Conservation (phyloP, 2,888 invertebrate species). For the Archips crataeganus region DNA sequence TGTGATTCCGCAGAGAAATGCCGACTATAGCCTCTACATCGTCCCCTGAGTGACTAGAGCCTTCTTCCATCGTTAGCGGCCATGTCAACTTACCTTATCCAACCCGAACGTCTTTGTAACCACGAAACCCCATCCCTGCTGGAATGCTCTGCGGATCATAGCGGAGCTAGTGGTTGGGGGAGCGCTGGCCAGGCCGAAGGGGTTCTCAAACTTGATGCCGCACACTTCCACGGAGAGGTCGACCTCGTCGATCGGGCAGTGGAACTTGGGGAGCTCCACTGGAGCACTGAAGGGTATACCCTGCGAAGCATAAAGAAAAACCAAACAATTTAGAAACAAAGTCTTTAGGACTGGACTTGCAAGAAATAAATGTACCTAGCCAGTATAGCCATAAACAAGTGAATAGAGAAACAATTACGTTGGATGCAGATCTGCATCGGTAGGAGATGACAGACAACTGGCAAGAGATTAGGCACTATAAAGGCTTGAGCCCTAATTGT, state of each 20-base stretch:
- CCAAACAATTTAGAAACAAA: not conserved
- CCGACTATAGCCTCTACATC: no score
- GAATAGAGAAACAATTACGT: no score
- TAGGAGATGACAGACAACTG: no score
- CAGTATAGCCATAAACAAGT: no score
- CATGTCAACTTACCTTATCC: constrained; percentile 89
- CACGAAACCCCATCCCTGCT: constrained; percentile 99
- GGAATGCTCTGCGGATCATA: constrained; percentile 98
- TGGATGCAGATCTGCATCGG: not conserved
- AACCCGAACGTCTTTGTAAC: constrained; percentile 98
- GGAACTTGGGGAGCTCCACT: constrained; percentile 95
- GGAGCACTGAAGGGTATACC: constrained; percentile 87
- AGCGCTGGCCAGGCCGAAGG: constrained; percentile 98
- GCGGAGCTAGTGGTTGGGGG: constrained; percentile 97
- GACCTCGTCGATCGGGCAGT: constrained; percentile 96
- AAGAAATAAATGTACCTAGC: no score
- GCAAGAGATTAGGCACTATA: not conserved
- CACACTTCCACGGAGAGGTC: constrained; percentile 97
- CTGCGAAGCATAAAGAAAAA: constrained; percentile 62
- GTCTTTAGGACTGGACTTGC: no score
- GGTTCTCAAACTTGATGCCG: constrained; percentile 97
- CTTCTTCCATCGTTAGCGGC: no score
- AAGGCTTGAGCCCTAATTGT: no score
- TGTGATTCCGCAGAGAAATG: no score
- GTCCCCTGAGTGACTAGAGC: no score